Conservation (phyloP, 2,888 invertebrate genomes). For the Criorhina ranunculi region DNA sequence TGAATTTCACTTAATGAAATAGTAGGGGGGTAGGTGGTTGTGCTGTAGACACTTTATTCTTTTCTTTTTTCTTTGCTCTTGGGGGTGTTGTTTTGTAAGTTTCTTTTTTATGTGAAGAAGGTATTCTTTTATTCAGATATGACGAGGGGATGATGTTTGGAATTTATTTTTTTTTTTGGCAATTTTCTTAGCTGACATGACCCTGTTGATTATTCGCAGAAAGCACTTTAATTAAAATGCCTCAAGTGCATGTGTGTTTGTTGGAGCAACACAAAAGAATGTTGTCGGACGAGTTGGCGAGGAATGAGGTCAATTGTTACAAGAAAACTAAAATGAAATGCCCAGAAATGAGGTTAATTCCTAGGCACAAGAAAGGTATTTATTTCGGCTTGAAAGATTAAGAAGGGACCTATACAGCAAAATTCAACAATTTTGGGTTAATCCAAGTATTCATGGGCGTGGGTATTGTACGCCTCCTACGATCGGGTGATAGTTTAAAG, state of each 20-base stretch:
- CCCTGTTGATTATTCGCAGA: slow-evolving; percentile 16
- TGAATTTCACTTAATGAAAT: slow-evolving; percentile 65
- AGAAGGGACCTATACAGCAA: no score
- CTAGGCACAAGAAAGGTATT: no score
- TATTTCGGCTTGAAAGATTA: no score
- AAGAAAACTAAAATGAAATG: no score
- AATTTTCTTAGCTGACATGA: slow-evolving; percentile 17
- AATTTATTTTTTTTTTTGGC: slow-evolving; percentile 9
- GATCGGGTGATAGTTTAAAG: no score
- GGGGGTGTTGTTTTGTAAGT: neutral
- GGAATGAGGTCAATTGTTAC: neutral
- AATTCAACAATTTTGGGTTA: no score
- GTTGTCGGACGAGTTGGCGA: neutral
- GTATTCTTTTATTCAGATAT: neutral
- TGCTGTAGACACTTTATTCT: no score
- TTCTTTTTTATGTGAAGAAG: neutral
- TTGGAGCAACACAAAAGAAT: slow-evolving; percentile 1
- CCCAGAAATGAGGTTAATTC: no score
- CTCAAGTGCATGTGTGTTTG: neutral
- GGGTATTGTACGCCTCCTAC: no score
- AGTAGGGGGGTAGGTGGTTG: slow-evolving; percentile 8
- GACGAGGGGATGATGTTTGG: neutral
- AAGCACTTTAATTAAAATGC: slow-evolving; percentile 32
- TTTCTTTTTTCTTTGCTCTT: neutral
- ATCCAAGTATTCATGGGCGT: no score